Percentiles rank a stretch among this genome's conserved stretches.
Evolutionary conservation across 2,113 vertebrate genomes (phyloP).

Genomic region (Mus pahari): DNA sequence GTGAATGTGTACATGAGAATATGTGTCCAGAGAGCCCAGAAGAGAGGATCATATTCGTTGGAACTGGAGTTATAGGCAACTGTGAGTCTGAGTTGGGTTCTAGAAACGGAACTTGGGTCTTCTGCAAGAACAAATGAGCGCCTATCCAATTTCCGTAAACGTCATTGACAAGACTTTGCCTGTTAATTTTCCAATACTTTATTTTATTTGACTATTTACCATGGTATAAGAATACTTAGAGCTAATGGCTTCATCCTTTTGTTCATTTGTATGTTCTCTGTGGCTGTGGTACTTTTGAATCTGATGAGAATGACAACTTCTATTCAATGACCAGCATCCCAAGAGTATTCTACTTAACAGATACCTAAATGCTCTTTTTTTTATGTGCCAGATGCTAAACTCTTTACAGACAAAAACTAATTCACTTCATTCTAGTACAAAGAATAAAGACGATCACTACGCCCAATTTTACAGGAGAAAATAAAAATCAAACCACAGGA

Average conservation of each 20-base stretch:
- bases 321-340: neutral
- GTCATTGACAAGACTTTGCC: neutral
- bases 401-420: neutral
- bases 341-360: constrained; percentile 23
- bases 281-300: neutral
- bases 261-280: neutral
- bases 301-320: neutral
- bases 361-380: neutral
- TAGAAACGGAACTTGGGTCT: neutral
- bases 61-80: neutral
- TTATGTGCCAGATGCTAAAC: neutral
- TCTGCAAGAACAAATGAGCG: neutral
- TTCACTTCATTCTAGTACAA: constrained; percentile 48
- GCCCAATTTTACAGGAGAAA: constrained; percentile 23
- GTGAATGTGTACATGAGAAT: neutral
- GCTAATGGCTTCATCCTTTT: constrained; percentile 25
- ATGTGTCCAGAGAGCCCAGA: neutral
- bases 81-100: neutral
- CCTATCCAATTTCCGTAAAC: neutral
- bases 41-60: neutral
- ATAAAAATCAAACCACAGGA: constrained; percentile 43
- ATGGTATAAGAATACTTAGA: neutral
- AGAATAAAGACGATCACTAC: neutral
- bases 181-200: constrained; percentile 10
- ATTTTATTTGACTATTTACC: constrained; percentile 45